Base-by-base conservation (phyloP, 2,797 vertebrate genomes). In the Streptopelia turtur region DNA sequence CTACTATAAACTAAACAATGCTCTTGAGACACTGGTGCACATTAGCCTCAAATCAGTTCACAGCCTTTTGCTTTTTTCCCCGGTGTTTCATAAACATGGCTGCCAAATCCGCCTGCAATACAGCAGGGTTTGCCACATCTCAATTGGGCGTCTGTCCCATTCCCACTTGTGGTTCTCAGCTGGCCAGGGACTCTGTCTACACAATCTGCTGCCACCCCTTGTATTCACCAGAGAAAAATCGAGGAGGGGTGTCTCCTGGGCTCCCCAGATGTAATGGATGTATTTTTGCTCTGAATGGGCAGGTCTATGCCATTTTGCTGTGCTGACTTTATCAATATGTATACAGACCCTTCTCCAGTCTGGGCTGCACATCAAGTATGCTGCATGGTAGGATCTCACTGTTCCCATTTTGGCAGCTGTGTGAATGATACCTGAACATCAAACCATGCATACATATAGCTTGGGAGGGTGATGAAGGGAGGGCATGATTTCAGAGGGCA, bases 161-260 rank as follows among this genome's bases (percentile, higher is more conserved):
- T 60, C 37, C 53, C 1, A 0, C 27, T 3, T 0, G 2, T 0
- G 0, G 35, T 5, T 87, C 77, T 57, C 3, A 2, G 45, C 31
- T 2, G 2, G 6, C 10, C 35, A 27, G n/a, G 39, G 39, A 28
- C 0, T 0, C 11, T n/a, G 55, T n/a, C 47, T 37, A 27, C 23
- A 17, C 3, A 0, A 49, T 33, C 39, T 79, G 43, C 70, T 13
- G 1, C 63, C 79, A 66, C 55, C n/a, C 28, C 5, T 21, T 59
- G 11, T 35, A 18, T 21, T 76, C 63, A 60, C 18, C 15, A 49
- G 21, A 21, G 30, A 52, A 77, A 77, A 71, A 64, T 5, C 28
- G 43, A 49, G 55, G 49, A 69, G 25, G 20, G 14, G 6, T 76
- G 22, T 50, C 45, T 66, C 11, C 16, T 59, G 9, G 16, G 13